These are phyloP conservation scores for Drosophila yooni DNA, from an alignment of 2,888 invertebrate species.

Conservation along the genomic window DNA sequence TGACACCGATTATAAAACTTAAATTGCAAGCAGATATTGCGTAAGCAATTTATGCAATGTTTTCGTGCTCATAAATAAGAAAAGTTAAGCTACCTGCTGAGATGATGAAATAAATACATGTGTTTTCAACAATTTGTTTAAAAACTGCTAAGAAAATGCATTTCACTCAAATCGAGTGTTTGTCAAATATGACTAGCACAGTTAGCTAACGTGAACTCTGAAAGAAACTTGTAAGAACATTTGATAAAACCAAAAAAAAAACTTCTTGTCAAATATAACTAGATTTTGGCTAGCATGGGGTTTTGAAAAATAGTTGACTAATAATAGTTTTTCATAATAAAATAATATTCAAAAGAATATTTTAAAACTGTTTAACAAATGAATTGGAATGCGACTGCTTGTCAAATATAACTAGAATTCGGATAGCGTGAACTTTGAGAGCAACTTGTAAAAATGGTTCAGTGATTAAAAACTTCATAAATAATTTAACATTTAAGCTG, in stretches of 20 bases:
- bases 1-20: slow-evolving; percentile 26
- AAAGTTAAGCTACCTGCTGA: slow-evolving; percentile 1
- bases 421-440: background rate
- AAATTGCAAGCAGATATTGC: slow-evolving; percentile 31
- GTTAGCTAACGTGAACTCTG: background rate
- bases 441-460: background rate
- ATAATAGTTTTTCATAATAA: too few relatives aligned
- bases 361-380: too few relatives aligned
- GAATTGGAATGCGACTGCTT: too few relatives aligned
- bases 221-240: background rate
- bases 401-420: background rate
- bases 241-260: background rate
- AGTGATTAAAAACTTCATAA: background rate
- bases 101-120: background rate
- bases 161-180: background rate
- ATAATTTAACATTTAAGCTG: background rate
- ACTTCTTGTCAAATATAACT: background rate
- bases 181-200: background rate
- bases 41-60: slow-evolving; percentile 18
- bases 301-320: too few relatives aligned
- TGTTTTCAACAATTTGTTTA: background rate
- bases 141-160: background rate
- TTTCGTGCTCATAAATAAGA: background rate
- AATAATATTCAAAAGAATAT: too few relatives aligned
- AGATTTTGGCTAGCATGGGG: too few relatives aligned